A percentile compares a stretch with the other conserved stretches of the same genome.
Conservation (phyloP, 2,888 invertebrate species). For the Lepeophtheirus nordmannii region DNA sequence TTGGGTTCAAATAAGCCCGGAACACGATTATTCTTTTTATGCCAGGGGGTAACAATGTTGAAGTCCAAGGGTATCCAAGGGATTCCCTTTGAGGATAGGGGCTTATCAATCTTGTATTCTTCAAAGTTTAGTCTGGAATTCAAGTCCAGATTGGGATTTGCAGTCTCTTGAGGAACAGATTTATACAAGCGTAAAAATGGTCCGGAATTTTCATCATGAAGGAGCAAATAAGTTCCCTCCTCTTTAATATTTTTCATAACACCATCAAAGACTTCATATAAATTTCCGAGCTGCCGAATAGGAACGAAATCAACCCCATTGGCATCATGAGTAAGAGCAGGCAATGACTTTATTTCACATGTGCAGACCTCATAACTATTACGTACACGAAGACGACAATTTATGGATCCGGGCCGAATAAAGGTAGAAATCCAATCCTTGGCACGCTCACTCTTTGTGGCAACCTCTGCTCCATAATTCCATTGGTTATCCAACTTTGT, state of each 20-base stretch:
- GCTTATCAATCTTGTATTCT: not conserved
- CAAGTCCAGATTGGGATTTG: not conserved
- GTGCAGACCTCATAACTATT: not conserved
- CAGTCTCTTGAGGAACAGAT: not conserved
- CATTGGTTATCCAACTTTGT: slow-evolving; percentile 8
- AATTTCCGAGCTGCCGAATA: not conserved
- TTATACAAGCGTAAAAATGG: slow-evolving; percentile 17
- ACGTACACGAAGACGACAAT: not conserved
- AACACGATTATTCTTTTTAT: slow-evolving; percentile 12
- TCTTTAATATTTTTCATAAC: not conserved
- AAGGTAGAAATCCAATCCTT: slow-evolving; percentile 4
- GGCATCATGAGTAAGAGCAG: not conserved
- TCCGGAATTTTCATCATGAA: slow-evolving; percentile 20
- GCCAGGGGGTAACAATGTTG: slow-evolving; percentile 13
- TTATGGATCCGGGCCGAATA: not conserved
- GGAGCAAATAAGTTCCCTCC: slow-evolving; percentile 6
- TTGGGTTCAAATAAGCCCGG: slow-evolving; percentile 10
- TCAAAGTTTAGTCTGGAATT: not conserved
- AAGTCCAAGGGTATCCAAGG: slow-evolving; percentile 16
- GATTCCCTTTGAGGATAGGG: not conserved
- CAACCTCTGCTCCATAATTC: not conserved
- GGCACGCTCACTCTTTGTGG: slow-evolving; percentile 4
- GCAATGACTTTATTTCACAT: not conserved
- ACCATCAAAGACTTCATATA: not conserved
- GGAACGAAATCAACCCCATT: not conserved